Evolutionary conservation across 2,797 vertebrate species (phyloP), one percentile per base, ranked within the genome.

Genomic region (Todus mexicanus): DNA sequence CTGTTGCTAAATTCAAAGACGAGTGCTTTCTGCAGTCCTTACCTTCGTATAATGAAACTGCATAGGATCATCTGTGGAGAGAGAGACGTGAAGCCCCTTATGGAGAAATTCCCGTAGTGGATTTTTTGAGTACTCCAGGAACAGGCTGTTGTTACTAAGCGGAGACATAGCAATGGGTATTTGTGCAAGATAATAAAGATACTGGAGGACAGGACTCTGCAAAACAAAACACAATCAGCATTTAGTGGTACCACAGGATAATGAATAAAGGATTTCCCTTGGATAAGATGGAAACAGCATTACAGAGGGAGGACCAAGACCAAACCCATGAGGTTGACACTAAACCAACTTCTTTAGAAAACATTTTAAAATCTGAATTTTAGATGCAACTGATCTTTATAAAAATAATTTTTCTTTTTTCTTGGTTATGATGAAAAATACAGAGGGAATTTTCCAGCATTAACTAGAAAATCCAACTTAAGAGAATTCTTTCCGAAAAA

Each of bases 31-130:
- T 45, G 37, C 35, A 43, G 1, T 29, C 78, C 97, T 94, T 94
- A 99, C 99, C 98, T 99, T 99, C 45, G 99, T 99, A 93, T 99
- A 99, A 95, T 99, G 99, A 94, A 99, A 99, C 97, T 99, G 99
- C 99, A 99, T 98, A 48, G 99, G 99, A 84, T 99, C 99, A 9
- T 99, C 99, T 0, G 99, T 99, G 91, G 99, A 99, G 86, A 99
- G 98, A 7, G 99, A 99, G 61, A 99, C 97, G 5, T 98, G 98
- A 66, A 99, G 97, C 38, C 99, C 99, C 92, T 99, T 99, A 60
- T 99, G 99, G 27, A 99, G 98, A 95, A 99, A 99, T 93, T 99
- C 99, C 78, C 98, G 95, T 14, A 99, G 97, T 1, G 99, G 99
- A 93, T 99, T 99, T 96, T 99, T 99, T 64, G 99, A 99, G 96